Conservation (phyloP, 2,113 vertebrate genomes). For the Coreoperca whiteheadi region DNA sequence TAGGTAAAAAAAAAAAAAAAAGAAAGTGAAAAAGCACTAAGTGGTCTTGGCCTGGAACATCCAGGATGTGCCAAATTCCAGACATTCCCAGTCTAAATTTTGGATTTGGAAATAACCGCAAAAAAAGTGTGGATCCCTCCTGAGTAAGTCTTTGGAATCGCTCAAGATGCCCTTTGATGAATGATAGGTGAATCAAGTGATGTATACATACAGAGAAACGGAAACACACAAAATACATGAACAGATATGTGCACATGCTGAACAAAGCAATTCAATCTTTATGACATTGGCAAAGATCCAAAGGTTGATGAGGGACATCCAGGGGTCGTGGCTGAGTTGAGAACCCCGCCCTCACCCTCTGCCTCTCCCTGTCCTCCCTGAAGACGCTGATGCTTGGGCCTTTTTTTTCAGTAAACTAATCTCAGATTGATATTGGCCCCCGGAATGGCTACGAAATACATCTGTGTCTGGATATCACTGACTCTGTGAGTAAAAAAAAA, state of each 20-base stretch:
- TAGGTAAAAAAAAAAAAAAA: conserved; percentile 22
- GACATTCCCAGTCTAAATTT: conserved; percentile 17
- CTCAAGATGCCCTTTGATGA: conserved; percentile 37
- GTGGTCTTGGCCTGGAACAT: conserved; percentile 29
- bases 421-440: conserved; percentile 36
- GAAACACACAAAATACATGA: conserved; percentile 1
- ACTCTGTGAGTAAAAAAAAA: not conserved
- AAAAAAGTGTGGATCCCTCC: conserved; percentile 32
- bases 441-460: conserved; percentile 39
- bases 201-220: conserved; percentile 1
- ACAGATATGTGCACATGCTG: conserved; percentile 53
- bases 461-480: conserved; percentile 22
- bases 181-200: conserved; percentile 26
- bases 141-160: conserved; percentile 67
- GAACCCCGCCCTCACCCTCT: conserved; percentile 37
- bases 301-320: conserved; percentile 18
- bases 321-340: conserved; percentile 30
- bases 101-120: conserved; percentile 31
- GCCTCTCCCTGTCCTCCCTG: conserved; percentile 12
- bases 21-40: conserved; percentile 8
- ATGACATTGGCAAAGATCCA: conserved; percentile 51
- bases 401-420: conserved; percentile 7
- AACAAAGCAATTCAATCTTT: conserved; percentile 27
- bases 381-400: conserved; percentile 34
- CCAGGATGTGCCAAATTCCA: conserved; percentile 25